A percentile compares a stretch with the other conserved stretches of the same genome.
Conservation (phyloP, 2,888 invertebrate genomes). For the Anorthoa munda region DNA sequence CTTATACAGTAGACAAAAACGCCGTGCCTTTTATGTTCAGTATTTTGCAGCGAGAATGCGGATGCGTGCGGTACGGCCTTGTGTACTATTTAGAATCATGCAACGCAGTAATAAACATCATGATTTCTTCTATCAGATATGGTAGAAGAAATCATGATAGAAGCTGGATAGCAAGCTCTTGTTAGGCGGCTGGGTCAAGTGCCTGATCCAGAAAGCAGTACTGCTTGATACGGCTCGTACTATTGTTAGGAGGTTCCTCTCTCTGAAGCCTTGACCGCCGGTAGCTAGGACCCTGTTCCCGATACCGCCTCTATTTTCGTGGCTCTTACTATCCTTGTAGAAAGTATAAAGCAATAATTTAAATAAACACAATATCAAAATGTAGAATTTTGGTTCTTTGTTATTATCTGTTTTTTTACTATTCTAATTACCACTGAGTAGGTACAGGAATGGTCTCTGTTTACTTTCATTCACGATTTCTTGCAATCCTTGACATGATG, state of each 20-base stretch:
- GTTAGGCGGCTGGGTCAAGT: too few species aligned
- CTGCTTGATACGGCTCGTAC: too few species aligned
- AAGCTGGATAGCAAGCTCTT: too few species aligned
- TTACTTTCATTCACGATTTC: neutral
- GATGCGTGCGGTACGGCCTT: conserved; percentile 53
- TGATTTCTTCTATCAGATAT: conserved; percentile 12
- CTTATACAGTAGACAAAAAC: conserved; percentile 34
- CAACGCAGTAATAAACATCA: conserved; percentile 44
- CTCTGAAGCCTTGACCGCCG: too few species aligned
- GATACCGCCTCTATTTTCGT: too few species aligned
- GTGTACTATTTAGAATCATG: conserved; percentile 52
- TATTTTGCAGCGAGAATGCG: conserved; percentile 56
- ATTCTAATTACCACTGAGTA: neutral
- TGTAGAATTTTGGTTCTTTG: neutral
- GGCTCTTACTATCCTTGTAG: too few species aligned
- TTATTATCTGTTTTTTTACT: neutral
- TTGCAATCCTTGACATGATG: neutral
- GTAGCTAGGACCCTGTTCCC: too few species aligned
- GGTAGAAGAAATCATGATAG: too few species aligned
- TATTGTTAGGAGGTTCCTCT: too few species aligned
- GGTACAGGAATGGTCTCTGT: neutral
- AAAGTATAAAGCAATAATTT: neutral
- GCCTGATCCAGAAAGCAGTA: too few species aligned
- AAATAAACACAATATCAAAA: neutral
- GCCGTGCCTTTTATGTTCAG: conserved; percentile 35